A percentile compares a stretch with the other conserved stretches of the same genome.
Conservation (phyloP, 2,888 invertebrate species). For the Sphaeridia pumilis region DNA sequence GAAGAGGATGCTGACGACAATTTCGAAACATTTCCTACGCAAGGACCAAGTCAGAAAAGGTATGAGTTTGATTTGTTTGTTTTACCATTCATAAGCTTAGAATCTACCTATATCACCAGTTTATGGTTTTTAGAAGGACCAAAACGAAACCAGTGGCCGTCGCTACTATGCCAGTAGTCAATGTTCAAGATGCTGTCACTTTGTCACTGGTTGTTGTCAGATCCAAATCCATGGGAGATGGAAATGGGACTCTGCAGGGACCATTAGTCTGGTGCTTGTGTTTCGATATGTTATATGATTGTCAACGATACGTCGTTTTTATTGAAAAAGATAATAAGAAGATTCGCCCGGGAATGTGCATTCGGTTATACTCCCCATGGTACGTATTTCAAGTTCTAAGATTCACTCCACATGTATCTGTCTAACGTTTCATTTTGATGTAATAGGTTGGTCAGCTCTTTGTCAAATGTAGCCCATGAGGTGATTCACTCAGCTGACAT, state of each 20-base stretch:
- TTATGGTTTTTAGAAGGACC: no score
- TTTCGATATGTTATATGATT: constrained; percentile 3
- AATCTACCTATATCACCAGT: no score
- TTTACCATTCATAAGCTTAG: no score
- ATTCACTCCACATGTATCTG: not conserved
- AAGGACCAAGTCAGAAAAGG: no score
- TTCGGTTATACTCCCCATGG: constrained; percentile 10
- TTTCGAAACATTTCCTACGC: no score
- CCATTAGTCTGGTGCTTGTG: constrained; percentile 5
- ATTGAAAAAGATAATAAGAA: constrained; percentile 3
- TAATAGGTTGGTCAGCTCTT: constrained; percentile 1
- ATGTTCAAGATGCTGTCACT: constrained; percentile 5
- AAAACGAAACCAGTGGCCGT: no score
- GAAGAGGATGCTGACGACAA: no score
- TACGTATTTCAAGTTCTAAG: not conserved
- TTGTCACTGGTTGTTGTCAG: constrained; percentile 5
- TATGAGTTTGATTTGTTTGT: no score
- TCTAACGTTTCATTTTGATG: not conserved
- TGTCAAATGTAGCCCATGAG: not conserved
- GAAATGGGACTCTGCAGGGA: constrained; percentile 1
- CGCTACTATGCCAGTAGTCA: not conserved
- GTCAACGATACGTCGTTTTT: constrained; percentile 7
- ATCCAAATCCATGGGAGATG: not conserved
- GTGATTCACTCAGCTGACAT: constrained; percentile 11
- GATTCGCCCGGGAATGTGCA: constrained; percentile 1